Evolutionary conservation across 2,888 invertebrate genomes (phyloP), one percentile per base, ranked within the genome.

Genomic region (Steromphala cineraria): DNA sequence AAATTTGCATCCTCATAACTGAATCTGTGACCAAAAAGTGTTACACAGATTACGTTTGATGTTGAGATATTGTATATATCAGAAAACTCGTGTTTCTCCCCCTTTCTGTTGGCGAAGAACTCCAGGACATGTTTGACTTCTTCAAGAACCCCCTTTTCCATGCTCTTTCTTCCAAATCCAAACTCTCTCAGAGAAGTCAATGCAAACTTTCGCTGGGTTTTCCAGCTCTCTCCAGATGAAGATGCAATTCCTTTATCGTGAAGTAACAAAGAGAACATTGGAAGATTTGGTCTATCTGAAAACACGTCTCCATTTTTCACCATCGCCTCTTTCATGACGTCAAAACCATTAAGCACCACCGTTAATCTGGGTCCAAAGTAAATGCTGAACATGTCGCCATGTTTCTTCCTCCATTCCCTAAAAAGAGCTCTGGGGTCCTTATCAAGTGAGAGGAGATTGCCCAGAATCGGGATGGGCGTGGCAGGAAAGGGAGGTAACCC

Each of bases 81-180:
- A 2, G 19, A n/a, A 21, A 81, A 75, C 15, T 79, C 40, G 8
- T 53, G 52, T 0, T 78, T 62, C 24, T 79, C 28, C 2, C 81
- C 81, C 1, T 79, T 53, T 3, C 52, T 36, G 4, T 67, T 56
- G 4, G 46, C 75, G 36, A 81, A 75, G n/a, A n/a, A 17, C 15
- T 75, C 52, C n/a, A 79, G 19, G 53, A 75, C 67, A 36, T 56
- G 21, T 17, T 56, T 56, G 13, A 79, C n/a, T 36, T 81, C 81
- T 21, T 55, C 40, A 0, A 36, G 62, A 2, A 81, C 75, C 2
- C 53, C 31, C n/a, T 62, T 62, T 31, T 71, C 81, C 78, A 81
- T 78, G 17, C 78, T 24, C 52, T 79, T 81, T n/a, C 53, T 36
- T 17, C 81, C 81, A 74, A 81, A 75, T 0, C 81, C 81, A 28